Conservation (phyloP, 2,888 invertebrate species). For the Eumerus sabulonum region DNA sequence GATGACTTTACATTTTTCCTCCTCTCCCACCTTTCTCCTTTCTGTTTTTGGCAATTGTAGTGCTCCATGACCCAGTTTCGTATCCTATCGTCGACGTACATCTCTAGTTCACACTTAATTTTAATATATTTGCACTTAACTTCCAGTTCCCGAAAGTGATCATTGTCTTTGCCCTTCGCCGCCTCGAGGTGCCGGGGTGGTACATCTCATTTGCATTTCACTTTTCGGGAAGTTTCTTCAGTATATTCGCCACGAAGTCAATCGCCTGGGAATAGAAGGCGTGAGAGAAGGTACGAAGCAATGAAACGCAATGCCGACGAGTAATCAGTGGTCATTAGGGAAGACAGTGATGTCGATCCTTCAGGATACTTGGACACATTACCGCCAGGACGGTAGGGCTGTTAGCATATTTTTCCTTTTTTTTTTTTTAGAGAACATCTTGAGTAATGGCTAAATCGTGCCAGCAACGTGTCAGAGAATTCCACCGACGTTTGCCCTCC, state of each 20-base stretch:
- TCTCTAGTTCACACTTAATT: constrained; percentile 49
- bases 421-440: too few species aligned
- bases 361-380: not conserved
- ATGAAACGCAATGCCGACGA: not conserved
- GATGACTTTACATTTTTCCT: too few species aligned
- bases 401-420: not conserved
- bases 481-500: too few species aligned
- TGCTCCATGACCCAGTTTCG: too few species aligned
- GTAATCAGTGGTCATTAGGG: constrained; percentile 22
- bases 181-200: not conserved
- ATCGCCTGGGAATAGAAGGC: too few species aligned
- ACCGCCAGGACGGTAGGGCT: not conserved
- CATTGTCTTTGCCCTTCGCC: not conserved
- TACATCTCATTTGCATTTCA: too few species aligned
- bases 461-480: too few species aligned
- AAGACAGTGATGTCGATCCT: not conserved
- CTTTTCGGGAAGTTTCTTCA: too few species aligned
- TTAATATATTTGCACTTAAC: constrained; percentile 42
- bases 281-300: not conserved
- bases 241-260: too few species aligned
- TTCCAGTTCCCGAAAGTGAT: constrained; percentile 4
- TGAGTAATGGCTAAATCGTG: too few species aligned
- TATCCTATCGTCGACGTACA: not conserved
- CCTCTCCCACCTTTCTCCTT: not conserved
- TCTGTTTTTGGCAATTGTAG: too few species aligned